Base-by-base conservation (phyloP, 1,140 invertebrate genomes). In the Danaus plexippus region DNA sequence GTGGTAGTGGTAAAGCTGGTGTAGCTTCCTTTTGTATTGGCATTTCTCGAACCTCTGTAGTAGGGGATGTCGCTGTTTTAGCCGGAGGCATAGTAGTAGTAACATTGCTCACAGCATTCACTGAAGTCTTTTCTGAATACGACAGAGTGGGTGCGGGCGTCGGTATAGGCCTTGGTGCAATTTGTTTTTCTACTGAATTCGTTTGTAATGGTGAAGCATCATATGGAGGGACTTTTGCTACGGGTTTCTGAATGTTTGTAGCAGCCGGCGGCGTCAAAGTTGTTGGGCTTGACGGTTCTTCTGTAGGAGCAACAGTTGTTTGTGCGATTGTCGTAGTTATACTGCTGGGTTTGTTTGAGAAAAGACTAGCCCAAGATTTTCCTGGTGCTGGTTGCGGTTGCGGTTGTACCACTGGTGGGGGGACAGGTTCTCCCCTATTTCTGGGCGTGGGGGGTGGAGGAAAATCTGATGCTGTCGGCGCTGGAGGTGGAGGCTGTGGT, bases 171-270 rank as follows among this genome's bases (percentile, higher is more conserved):
- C 67, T 69, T 0, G 69, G 71, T 1, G 64, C 54, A 0, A 70
- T 59, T 3, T 73, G 63, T 52, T 88, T 87, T 7, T 81, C 77
- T 11, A 65, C 46, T 3, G 64, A 47, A 11, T 73, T 63, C 32
- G 69, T 67, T 58, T 81, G 79, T 10, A 82, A 61, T 7, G 84
- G 85, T 0, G 87, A 88, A 0, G 87, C 88, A 47, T 90, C 89
- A 64, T 81, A 90, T 13, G 89, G 89, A 9, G 86, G 86, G 11
- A 90, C 89, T 71, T 90, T 90, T 11, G 89, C 89, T 9, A 90
- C 87, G 1, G 89, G 89, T 63, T 89, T 90, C 42, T 88, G 88
- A 22, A 88, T 59, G 59, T 73, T 83, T 0, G 73, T 55, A 10
- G 73, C 62, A 0, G 66, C 55, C 6, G 77, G 71, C 1, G 81